Conservation (phyloP, 2,113 vertebrate species). For the Bambusicola thoracicus region DNA sequence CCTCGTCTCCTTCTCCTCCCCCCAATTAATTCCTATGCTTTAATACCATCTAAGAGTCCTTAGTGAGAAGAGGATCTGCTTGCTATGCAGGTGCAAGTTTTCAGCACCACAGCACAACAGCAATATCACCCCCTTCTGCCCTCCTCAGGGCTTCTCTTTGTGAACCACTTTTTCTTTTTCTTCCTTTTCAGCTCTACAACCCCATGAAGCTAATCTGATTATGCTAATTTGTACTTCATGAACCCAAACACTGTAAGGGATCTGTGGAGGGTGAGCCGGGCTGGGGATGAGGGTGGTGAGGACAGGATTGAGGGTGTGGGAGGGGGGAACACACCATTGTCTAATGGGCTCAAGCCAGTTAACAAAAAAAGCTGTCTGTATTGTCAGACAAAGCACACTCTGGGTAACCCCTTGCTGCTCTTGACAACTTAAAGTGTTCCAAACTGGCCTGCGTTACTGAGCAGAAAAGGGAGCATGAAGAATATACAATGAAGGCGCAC, state of each 20-base stretch:
- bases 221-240: slow-evolving; percentile 98
- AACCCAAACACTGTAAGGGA: slow-evolving; percentile 88
- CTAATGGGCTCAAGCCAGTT: slow-evolving; percentile 69
- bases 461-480: background rate
- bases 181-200: slow-evolving; percentile 81
- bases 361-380: slow-evolving; percentile 73
- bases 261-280: slow-evolving; percentile 56
- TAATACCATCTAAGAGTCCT: slow-evolving; percentile 84
- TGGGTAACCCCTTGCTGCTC: slow-evolving; percentile 68
- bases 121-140: slow-evolving; percentile 63
- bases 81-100: slow-evolving; percentile 89
- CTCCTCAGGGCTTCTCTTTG: slow-evolving; percentile 83
- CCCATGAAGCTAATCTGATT: slow-evolving; percentile 94
- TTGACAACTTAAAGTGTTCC: slow-evolving; percentile 74
- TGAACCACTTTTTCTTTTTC: slow-evolving; percentile 87
- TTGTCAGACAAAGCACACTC: slow-evolving; percentile 74
- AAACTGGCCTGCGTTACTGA: slow-evolving; percentile 28
- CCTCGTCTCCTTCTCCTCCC: slow-evolving; percentile 16
- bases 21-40: slow-evolving; percentile 67
- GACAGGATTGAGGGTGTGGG: slow-evolving; percentile 2
- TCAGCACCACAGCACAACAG: slow-evolving; percentile 74
- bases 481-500: slow-evolving; percentile 23
- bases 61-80: slow-evolving; percentile 81
- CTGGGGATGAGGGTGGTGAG: slow-evolving; percentile 42
- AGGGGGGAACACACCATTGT: background rate